Conservation (phyloP, 2,888 invertebrate genomes). For the Sinotaia quadrata region DNA sequence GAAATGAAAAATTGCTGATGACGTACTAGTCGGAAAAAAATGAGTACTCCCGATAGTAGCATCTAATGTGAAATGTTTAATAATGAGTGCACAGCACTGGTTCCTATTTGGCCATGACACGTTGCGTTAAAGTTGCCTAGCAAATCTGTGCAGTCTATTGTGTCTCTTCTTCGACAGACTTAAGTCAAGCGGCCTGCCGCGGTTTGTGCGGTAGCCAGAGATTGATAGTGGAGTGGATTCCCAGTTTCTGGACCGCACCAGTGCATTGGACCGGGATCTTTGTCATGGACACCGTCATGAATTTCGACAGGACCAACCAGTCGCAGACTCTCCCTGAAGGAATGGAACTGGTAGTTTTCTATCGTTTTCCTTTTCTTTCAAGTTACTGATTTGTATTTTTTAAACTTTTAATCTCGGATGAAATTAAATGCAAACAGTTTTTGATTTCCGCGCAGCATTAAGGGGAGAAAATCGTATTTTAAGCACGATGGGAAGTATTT, state of each 20-base stretch:
- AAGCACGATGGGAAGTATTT: too few relatives aligned
- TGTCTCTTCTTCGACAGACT: neutral
- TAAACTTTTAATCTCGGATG: neutral
- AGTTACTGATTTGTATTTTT: neutral
- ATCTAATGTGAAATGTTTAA: too few relatives aligned
- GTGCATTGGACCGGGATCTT: slow-evolving; percentile 6
- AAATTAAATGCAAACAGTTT: neutral
- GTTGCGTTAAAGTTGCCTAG: neutral
- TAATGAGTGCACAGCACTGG: neutral
- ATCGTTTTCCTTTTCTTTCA: neutral
- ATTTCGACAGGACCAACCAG: slow-evolving; percentile 5
- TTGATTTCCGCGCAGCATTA: too few relatives aligned
- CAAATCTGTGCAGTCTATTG: neutral
- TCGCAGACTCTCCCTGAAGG: slow-evolving; percentile 3
- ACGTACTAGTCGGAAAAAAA: too few relatives aligned
- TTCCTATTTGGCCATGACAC: neutral
- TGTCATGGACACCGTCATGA: slow-evolving; percentile 15
- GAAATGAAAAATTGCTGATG: too few relatives aligned
- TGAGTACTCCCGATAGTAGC: too few relatives aligned
- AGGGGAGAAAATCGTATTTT: too few relatives aligned
- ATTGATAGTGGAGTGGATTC: slow-evolving; percentile 17
- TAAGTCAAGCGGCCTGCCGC: neutral
- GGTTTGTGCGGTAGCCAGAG: slow-evolving; percentile 5
- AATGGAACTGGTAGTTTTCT: neutral
- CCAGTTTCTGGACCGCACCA: slow-evolving; percentile 4